Conservation (phyloP, 2,797 vertebrate genomes). For the Micropoecilia bifurca region DNA sequence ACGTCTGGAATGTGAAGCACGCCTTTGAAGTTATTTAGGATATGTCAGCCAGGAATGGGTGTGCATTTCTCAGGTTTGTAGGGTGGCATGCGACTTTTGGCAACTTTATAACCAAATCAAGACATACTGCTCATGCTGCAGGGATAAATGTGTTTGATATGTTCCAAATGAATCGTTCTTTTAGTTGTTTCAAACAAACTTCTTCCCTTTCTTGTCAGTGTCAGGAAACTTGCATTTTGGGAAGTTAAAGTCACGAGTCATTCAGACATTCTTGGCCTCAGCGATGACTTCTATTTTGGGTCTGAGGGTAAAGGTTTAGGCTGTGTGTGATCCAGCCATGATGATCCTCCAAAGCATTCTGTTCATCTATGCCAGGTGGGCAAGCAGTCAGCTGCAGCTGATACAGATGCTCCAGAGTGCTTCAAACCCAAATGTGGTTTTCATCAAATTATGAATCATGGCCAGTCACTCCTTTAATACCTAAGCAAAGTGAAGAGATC, state of each 20-base stretch:
- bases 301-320: constrained; percentile 31
- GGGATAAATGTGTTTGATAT: neutral
- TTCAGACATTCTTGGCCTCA: constrained; percentile 40
- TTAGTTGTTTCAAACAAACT: neutral
- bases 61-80: constrained; percentile 34
- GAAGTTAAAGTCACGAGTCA: constrained; percentile 64
- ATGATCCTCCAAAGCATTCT: constrained; percentile 40
- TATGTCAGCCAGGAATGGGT: constrained; percentile 54
- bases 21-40: constrained; percentile 73
- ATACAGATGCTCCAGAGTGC: constrained; percentile 25
- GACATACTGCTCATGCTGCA: constrained; percentile 35
- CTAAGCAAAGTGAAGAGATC: constrained; percentile 41
- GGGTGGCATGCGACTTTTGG: constrained; percentile 35
- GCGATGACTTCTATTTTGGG: constrained; percentile 67
- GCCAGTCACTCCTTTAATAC: constrained; percentile 41
- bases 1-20: constrained; percentile 55
- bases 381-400: constrained; percentile 34
- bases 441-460: constrained; percentile 27
- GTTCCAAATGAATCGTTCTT: constrained; percentile 5
- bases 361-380: constrained; percentile 56
- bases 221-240: constrained; percentile 61
- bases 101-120: constrained; percentile 63
- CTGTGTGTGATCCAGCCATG: constrained; percentile 16
- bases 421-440: constrained; percentile 30
- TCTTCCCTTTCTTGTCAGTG: constrained; percentile 23